These are phyloP conservation scores for Danaus plexippus DNA, from an alignment of 1,140 invertebrate genomes.

Conservation along the genomic window DNA sequence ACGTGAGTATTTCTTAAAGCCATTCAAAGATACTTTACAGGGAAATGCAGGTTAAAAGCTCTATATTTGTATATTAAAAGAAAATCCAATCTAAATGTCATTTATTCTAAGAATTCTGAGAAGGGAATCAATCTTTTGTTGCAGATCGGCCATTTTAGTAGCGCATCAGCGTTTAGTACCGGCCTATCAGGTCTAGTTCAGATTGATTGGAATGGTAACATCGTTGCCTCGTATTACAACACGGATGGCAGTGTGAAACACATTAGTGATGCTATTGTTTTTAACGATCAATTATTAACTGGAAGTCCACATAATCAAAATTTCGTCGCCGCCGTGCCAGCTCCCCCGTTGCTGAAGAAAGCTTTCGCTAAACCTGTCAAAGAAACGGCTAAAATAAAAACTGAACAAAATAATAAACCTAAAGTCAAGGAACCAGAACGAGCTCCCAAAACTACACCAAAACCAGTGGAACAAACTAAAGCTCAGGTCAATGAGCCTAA, in stretches of 20 bases:
- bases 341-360: slow-evolving; percentile 67
- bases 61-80: too few relatives aligned
- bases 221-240: slow-evolving; percentile 75
- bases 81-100: too few relatives aligned
- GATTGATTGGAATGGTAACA: slow-evolving; percentile 77
- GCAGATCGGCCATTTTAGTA: slow-evolving; percentile 70
- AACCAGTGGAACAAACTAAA: slow-evolving; percentile 13
- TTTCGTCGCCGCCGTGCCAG: slow-evolving; percentile 75
- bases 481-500: slow-evolving; percentile 7
- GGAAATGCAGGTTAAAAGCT: too few relatives aligned
- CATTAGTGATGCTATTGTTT: slow-evolving; percentile 77
- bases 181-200: slow-evolving; percentile 71
- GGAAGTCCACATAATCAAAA: slow-evolving; percentile 78
- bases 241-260: slow-evolving; percentile 60
- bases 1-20: slow-evolving; percentile 60
- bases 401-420: slow-evolving; percentile 18
- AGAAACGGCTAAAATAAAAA: slow-evolving; percentile 22
- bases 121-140: slow-evolving; percentile 7
- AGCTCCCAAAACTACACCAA: slow-evolving; percentile 9
- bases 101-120: neutral
- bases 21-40: too few relatives aligned
- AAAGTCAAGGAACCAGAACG: slow-evolving; percentile 17
- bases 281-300: slow-evolving; percentile 67
- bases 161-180: slow-evolving; percentile 33
- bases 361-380: slow-evolving; percentile 50